Base-by-base conservation (phyloP, 2,888 invertebrate species). In the Mesorhabditis spiculigera region DNA sequence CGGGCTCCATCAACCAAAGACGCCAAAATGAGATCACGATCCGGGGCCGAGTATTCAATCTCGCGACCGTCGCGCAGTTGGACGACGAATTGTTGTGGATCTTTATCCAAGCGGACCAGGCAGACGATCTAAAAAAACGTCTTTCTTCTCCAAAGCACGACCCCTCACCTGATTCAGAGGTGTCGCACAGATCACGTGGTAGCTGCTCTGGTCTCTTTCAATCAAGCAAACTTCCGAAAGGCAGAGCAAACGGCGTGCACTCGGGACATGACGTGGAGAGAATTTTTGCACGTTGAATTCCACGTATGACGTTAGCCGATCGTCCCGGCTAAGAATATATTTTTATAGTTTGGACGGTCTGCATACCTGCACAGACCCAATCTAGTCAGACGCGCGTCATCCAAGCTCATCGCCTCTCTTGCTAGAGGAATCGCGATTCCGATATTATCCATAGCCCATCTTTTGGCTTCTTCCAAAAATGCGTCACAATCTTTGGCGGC, bases 241-340 rank as follows among this genome's bases (percentile, higher is more conserved):
- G 86, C 97, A 97, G 45, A 99, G 89, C 0, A 93, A 92, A 70
- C 97, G 90, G 75, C 93, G 90, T 81, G 93, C 92, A 0, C 93
- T 43, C n/a, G 16, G 13, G 42, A 91, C 90, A 86, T 93, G 92
- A 43, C 94, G 90, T 0, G 90, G 89, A 28, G 92, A 92, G 80
- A 92, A 90, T 88, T 99, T 99, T 86, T 96, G 93, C 4, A 98
- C 95, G 73, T 91, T 91, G 87, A 98, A 98, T 88, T 99, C 98
- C 16, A 93, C 93, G 73, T 96, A 91, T 0, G 97, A 96, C 4
- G 97, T 98, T 86, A 96, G 91, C 86, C 93, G 93, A 86, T 95
- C 93, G 88, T 98, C 98, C 10, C 91, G 92, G 85, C 95, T 95
- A 87, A 75, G 90, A 88, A 43, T 45, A 10, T 62, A 61, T n/a